Conservation (phyloP, 2,797 vertebrate species). For the Lophius americanus region DNA sequence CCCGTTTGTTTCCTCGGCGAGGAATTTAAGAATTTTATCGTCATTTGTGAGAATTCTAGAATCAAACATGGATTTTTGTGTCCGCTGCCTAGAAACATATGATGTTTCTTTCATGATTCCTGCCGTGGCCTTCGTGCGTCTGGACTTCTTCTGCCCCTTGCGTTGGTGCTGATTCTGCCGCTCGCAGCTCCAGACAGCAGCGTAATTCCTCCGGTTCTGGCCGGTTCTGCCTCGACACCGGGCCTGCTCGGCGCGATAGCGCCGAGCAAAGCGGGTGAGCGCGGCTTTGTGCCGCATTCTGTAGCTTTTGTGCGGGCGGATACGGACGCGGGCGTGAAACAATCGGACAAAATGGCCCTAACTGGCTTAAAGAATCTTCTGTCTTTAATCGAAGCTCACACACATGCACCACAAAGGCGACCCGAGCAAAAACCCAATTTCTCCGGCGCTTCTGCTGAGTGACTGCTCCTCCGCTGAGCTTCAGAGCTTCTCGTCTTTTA, state of each 20-base stretch:
- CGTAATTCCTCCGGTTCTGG: constrained; percentile 72
- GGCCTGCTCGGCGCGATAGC: constrained; percentile 79
- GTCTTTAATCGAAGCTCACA: constrained; percentile 88
- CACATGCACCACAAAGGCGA: constrained; percentile 83
- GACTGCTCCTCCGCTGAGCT: constrained; percentile 71
- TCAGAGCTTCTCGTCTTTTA: constrained; percentile 50
- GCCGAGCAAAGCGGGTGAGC: constrained; percentile 71
- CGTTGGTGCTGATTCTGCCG: constrained; percentile 47
- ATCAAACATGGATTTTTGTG: constrained; percentile 23
- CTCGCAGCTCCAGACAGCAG: constrained; percentile 49
- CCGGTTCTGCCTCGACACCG: constrained; percentile 61
- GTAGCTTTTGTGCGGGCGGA: constrained; percentile 82
- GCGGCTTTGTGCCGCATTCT: constrained; percentile 74
- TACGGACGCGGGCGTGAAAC: constrained; percentile 83
- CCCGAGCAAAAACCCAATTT: constrained; percentile 78
- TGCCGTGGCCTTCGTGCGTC: constrained; percentile 49
- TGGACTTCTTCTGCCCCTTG: constrained; percentile 63
- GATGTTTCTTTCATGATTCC: constrained; percentile 19
- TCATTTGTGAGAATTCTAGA: constrained; percentile 20
- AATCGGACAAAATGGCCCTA: constrained; percentile 85
- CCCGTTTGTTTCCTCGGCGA: too few relatives aligned
- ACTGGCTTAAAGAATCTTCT: constrained; percentile 85
- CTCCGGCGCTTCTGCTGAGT: constrained; percentile 66
- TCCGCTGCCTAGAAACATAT: constrained; percentile 30
- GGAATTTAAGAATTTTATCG: not conserved